A percentile compares a stretch with the other conserved stretches of the same genome.
Evolutionary conservation across 2,797 vertebrate genomes (phyloP).

Genomic region (Monodelphis domestica): DNA sequence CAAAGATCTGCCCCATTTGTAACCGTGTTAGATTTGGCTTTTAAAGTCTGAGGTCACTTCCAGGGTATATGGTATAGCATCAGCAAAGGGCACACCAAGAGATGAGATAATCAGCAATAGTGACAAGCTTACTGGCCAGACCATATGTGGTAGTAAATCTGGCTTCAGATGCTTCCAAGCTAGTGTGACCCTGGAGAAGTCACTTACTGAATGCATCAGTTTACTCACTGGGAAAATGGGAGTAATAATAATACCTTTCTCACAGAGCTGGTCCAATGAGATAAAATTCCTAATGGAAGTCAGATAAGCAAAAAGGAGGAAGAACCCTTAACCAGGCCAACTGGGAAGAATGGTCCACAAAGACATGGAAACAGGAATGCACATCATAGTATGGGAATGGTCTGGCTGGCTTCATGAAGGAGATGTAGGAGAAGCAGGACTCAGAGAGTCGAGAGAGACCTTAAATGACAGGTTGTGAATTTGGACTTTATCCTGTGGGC

Average conservation of each 20-base stretch:
- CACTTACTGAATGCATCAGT: not conserved
- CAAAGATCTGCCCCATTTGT: not conserved
- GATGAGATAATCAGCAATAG: not conserved
- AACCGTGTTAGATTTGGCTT: not conserved
- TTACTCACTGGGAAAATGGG: not conserved
- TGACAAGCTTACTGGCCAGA: not conserved
- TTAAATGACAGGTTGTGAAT: not conserved
- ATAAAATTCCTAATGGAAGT: not conserved
- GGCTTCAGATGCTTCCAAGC: not conserved
- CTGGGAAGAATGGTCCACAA: not conserved
- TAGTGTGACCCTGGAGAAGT: not conserved
- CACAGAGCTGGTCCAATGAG: not conserved
- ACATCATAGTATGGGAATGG: not conserved
- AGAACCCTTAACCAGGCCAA: not conserved
- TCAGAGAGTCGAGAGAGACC: not conserved
- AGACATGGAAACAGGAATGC: not conserved
- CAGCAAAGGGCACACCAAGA: not conserved
- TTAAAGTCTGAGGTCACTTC: not conserved
- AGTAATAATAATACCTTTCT: not conserved
- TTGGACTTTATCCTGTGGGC: not conserved
- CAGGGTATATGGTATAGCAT: not conserved
- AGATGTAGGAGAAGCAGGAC: not conserved
- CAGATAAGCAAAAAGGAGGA: not conserved
- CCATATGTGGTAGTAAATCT: not conserved
- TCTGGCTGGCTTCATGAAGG: not conserved